Percentiles rank a stretch among this genome's conserved stretches.
Evolutionary conservation across 2,888 invertebrate species (phyloP).

Genomic region (Andrena bicolor): DNA sequence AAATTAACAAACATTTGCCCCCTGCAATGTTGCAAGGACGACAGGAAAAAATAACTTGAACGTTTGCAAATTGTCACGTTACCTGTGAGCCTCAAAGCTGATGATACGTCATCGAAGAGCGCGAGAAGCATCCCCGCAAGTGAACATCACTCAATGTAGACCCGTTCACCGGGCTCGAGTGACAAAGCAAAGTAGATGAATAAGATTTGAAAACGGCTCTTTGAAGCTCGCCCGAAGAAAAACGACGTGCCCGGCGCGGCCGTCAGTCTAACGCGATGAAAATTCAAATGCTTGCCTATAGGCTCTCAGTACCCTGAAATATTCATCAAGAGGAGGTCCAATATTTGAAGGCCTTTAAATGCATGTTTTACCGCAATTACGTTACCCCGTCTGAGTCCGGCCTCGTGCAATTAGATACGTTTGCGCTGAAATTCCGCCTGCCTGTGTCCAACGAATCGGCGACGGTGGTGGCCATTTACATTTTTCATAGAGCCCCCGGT

Average conservation of each 20-base stretch:
- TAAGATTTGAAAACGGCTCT: background rate
- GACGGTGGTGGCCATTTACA: constrained; percentile 21
- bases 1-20: no score
- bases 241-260: background rate
- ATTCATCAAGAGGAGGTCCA: constrained; percentile 35
- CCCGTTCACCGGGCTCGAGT: background rate
- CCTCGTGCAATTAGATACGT: constrained; percentile 47
- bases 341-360: constrained; percentile 48
- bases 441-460: constrained; percentile 25
- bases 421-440: constrained; percentile 34
- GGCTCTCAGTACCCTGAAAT: constrained; percentile 13
- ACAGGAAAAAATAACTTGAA: no score
- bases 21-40: no score
- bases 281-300: constrained; percentile 15
- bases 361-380: constrained; percentile 46
- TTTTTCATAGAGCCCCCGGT: constrained; percentile 29
- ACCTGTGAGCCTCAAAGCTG: background rate
- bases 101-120: background rate
- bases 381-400: constrained; percentile 11
- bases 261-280: constrained; percentile 6
- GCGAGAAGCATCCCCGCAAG: background rate
- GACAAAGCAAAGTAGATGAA: background rate
- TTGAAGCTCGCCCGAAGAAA: background rate
- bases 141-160: background rate
- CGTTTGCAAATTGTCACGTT: background rate